Evolutionary conservation across 2,888 invertebrate genomes (phyloP).

Genomic region (Protodeltote pygarga): DNA sequence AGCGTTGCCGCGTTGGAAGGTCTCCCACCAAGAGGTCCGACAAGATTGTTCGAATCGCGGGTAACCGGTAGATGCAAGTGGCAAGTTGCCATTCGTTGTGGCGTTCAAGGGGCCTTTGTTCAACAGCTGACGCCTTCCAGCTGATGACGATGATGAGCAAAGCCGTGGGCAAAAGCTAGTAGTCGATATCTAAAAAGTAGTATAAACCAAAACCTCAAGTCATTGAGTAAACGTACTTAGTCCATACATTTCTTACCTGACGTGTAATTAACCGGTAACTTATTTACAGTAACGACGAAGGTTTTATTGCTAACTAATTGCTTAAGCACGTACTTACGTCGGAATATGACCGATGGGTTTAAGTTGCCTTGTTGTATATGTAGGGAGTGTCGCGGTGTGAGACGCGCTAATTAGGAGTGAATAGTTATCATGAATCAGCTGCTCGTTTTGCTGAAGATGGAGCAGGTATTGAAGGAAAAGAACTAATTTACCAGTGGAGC

Average conservation of each 20-base stretch:
- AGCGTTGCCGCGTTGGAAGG: no score
- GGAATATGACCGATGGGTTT: slow-evolving; percentile 37
- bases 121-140: no score
- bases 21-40: no score
- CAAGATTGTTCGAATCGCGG: no score
- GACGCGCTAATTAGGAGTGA: slow-evolving; percentile 9
- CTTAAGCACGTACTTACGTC: slow-evolving; percentile 28
- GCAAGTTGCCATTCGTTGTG: no score
- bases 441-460: slow-evolving; percentile 28
- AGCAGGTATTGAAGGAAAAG: slow-evolving; percentile 4
- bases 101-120: no score
- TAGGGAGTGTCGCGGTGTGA: background rate
- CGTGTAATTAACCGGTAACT: slow-evolving; percentile 36
- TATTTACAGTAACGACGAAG: slow-evolving; percentile 18
- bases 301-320: slow-evolving; percentile 42
- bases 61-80: no score
- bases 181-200: no score
- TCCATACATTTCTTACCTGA: slow-evolving; percentile 6
- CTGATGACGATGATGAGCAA: no score
- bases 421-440: slow-evolving; percentile 17
- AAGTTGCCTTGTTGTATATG: slow-evolving; percentile 3
- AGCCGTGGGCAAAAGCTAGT: no score
- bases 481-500: no score
- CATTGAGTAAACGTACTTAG: slow-evolving; percentile 8
- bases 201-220: slow-evolving; percentile 5